These are phyloP conservation scores for Drosophila suboccidentalis DNA, from an alignment of 2,888 invertebrate species.

Conservation along the genomic window DNA sequence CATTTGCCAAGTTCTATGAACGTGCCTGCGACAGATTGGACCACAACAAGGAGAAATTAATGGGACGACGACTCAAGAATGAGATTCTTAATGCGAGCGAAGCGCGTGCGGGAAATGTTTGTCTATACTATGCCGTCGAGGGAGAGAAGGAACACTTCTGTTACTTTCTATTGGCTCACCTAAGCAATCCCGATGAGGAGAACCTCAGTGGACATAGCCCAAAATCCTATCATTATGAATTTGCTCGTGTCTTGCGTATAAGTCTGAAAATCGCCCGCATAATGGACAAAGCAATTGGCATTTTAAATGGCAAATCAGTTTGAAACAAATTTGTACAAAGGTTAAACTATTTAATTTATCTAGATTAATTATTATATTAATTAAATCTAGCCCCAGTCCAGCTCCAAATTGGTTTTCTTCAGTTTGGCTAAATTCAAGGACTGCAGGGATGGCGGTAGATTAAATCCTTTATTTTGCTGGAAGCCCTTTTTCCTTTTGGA, in stretches of 20 bases:
- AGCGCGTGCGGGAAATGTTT: constrained; percentile 77
- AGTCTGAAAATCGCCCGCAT: constrained; percentile 74
- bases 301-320: constrained; percentile 52
- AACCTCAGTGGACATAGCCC: constrained; percentile 82
- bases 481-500: constrained; percentile 23
- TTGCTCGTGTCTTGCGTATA: constrained; percentile 71
- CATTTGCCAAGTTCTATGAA: constrained; percentile 69
- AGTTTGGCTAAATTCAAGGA: constrained; percentile 35
- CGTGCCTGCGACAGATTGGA: constrained; percentile 60
- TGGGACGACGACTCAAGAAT: constrained; percentile 53
- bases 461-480: not conserved
- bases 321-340: constrained; percentile 25
- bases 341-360: constrained; percentile 3
- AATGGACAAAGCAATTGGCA: constrained; percentile 73
- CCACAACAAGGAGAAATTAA: constrained; percentile 19
- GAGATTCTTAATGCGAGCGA: constrained; percentile 78
- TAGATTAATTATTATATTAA: not conserved
- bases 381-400: constrained; percentile 43
- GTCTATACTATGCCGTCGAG: constrained; percentile 82
- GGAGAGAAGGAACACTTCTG: constrained; percentile 78
- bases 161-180: constrained; percentile 81
- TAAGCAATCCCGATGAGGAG: constrained; percentile 80
- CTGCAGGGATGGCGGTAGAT: constrained; percentile 55
- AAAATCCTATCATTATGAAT: constrained; percentile 74
- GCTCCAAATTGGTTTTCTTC: constrained; percentile 31